Conservation (phyloP, 2,888 invertebrate genomes). For the Pyrrhosoma nymphula region DNA sequence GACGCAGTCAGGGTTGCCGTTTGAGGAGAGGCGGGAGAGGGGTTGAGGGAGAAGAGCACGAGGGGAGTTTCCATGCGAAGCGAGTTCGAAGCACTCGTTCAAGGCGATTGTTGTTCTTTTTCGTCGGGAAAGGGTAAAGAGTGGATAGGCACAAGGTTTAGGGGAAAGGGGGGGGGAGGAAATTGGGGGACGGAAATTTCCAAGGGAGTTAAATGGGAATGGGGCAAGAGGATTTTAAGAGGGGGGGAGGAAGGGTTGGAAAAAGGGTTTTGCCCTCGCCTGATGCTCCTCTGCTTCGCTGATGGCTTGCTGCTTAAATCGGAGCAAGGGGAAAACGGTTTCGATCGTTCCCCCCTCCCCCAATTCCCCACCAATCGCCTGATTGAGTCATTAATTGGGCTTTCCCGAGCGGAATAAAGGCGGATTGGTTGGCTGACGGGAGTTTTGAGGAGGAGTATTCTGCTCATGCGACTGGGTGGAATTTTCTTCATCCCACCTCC, state of each 20-base stretch:
- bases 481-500: not conserved
- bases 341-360: not conserved
- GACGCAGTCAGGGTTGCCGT: too few species aligned
- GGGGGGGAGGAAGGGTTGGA: not conserved
- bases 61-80: not conserved
- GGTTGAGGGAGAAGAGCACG: not conserved
- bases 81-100: not conserved
- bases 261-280: not conserved
- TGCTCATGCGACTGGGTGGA: not conserved
- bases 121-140: not conserved
- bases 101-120: slow-evolving; percentile 18
- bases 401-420: slow-evolving; percentile 35
- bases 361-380: not conserved
- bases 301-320: not conserved
- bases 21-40: too few species aligned
- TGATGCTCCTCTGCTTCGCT: not conserved
- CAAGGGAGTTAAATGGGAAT: not conserved
- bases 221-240: too few species aligned
- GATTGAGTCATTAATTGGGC: slow-evolving; percentile 36
- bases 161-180: not conserved
- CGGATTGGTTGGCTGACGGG: not conserved
- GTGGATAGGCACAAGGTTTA: not conserved
- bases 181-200: too few species aligned
- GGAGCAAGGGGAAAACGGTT: not conserved
- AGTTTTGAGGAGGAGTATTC: not conserved